Percentiles rank a stretch among this genome's conserved stretches.
These are phyloP conservation scores for Sciurus vulgaris DNA, from an alignment of 2,797 vertebrate genomes.

Conservation along the genomic window DNA sequence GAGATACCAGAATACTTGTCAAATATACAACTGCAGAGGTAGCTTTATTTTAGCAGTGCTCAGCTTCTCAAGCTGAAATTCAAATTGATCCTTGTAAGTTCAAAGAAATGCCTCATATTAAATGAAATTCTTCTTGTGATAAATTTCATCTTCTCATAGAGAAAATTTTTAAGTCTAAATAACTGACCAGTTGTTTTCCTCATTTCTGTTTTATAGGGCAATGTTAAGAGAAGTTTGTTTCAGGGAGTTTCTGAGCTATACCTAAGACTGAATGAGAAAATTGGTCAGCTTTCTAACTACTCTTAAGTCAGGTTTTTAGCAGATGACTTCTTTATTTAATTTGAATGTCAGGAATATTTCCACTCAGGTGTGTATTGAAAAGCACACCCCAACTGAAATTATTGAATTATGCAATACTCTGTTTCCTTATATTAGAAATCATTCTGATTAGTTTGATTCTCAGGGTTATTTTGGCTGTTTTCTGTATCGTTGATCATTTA, in stretches of 20 bases:
- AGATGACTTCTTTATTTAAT: slow-evolving; percentile 2
- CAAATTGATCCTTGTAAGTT: background rate
- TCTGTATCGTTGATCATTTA: background rate
- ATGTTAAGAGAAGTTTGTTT: slow-evolving; percentile 5
- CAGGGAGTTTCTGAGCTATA: background rate
- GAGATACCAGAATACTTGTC: background rate
- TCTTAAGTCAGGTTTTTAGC: background rate
- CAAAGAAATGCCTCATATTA: background rate
- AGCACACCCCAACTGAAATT: background rate
- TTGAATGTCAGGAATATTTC: background rate
- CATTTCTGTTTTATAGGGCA: background rate
- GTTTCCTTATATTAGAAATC: background rate
- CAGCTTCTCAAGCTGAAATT: background rate
- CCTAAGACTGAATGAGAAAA: background rate
- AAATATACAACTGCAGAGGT: background rate
- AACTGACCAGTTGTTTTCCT: background rate
- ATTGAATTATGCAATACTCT: background rate
- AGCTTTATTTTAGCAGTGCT: background rate
- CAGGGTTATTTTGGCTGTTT: slow-evolving; percentile 1
- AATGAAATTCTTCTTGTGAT: background rate
- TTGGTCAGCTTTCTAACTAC: background rate
- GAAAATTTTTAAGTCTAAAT: background rate
- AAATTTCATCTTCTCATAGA: background rate
- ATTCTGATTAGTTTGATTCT: background rate
- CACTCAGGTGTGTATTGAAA: background rate